These are phyloP conservation scores for Smutsia temminckii DNA, from an alignment of 2,797 vertebrate species.

Conservation along the genomic window DNA sequence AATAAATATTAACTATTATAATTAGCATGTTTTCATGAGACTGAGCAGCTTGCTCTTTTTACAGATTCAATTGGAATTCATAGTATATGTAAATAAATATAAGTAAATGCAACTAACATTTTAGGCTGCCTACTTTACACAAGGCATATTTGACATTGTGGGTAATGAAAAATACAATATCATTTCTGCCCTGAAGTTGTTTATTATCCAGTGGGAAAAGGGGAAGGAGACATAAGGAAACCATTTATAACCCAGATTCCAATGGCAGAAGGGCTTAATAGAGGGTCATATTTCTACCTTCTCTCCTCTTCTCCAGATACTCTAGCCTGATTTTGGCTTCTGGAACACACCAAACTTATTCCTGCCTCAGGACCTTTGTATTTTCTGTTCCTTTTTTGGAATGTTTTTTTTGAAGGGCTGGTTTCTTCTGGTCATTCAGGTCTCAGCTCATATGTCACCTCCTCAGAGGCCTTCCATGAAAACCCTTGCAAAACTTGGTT, in stretches of 20 bases:
- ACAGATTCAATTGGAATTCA: not conserved
- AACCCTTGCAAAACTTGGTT: not conserved
- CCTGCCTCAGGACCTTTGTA: not conserved
- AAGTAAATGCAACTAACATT: not conserved
- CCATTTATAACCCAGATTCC: not conserved
- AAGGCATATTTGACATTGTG: not conserved
- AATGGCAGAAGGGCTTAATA: not conserved
- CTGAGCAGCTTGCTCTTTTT: not conserved
- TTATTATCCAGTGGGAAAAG: not conserved
- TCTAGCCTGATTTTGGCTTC: not conserved
- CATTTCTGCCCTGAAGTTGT: not conserved
- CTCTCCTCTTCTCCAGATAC: not conserved
- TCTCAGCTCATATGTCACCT: not conserved
- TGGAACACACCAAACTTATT: not conserved
- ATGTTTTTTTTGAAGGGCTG: not conserved
- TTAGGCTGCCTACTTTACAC: not conserved
- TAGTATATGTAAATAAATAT: not conserved
- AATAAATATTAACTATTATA: slow-evolving; percentile 23
- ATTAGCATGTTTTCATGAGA: not conserved
- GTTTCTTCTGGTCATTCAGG: not conserved
- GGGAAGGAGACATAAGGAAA: not conserved
- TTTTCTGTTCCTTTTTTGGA: not conserved
- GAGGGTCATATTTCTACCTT: not conserved
- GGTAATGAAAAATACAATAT: not conserved
- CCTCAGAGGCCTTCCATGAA: not conserved